A percentile compares a stretch with the other conserved stretches of the same genome.
These are phyloP conservation scores for Trissolcus basalis DNA, from an alignment of 1,140 invertebrate species.

Conservation along the genomic window DNA sequence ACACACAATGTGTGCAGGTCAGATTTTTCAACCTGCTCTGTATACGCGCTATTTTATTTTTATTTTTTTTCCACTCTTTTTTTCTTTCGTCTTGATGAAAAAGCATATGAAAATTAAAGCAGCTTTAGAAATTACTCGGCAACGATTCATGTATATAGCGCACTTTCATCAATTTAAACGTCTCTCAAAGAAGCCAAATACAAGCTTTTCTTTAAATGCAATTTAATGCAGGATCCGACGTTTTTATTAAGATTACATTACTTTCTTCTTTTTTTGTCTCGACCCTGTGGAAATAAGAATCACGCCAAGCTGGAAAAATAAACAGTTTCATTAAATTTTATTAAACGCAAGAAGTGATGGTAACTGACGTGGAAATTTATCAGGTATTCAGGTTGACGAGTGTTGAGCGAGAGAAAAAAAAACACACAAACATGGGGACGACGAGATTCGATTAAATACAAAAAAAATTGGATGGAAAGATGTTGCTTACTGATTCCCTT, in stretches of 20 bases:
- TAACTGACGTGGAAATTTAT: constrained; percentile 17
- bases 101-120: constrained; percentile 4
- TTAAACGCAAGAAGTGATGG: constrained; percentile 12
- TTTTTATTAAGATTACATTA: constrained; percentile 15
- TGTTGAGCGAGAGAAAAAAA: neutral
- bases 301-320: constrained; percentile 3
- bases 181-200: constrained; percentile 14
- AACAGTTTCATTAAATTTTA: constrained; percentile 31
- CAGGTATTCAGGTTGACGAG: constrained; percentile 13
- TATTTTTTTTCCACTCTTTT: neutral
- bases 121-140: neutral
- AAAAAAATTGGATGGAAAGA: too few species aligned
- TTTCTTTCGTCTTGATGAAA: constrained; percentile 6
- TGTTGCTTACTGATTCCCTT: too few species aligned
- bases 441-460: too few species aligned
- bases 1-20: too few species aligned
- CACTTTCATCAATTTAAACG: constrained; percentile 6
- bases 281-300: constrained; percentile 5
- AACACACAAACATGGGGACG: too few species aligned
- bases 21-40: too few species aligned
- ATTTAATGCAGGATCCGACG: constrained; percentile 17
- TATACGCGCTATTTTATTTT: too few species aligned
- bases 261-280: neutral
- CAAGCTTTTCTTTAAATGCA: constrained; percentile 12
- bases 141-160: too few species aligned